Conservation (phyloP, 1,140 invertebrate genomes). For the Drosophila subpulchrella region DNA sequence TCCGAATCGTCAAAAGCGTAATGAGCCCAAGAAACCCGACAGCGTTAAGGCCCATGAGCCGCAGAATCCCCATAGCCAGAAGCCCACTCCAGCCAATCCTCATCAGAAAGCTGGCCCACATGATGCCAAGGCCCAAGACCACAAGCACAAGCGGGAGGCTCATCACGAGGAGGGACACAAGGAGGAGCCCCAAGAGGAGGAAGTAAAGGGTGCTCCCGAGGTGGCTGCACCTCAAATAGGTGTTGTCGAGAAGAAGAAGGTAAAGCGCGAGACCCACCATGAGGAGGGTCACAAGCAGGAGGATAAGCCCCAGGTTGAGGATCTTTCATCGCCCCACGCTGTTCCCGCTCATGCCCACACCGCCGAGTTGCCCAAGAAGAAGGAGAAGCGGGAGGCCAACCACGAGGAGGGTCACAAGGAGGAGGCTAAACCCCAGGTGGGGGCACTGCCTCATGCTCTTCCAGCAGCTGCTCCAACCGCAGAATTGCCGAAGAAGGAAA, state of each 20-base stretch:
- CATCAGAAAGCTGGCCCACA: not conserved
- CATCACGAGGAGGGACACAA: constrained; percentile 16
- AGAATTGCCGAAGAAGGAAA: not conserved
- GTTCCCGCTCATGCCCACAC: not conserved
- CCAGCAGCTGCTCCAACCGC: not conserved
- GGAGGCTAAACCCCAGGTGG: not conserved
- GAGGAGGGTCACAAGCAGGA: constrained; percentile 20
- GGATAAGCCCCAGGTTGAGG: constrained; percentile 6
- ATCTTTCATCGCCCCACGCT: not conserved
- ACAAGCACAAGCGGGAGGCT: constrained; percentile 27
- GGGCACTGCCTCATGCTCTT: not conserved
- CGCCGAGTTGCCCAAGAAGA: not conserved
- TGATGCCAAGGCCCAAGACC: not conserved
- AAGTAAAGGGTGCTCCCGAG: not conserved
- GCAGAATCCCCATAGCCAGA: constrained; percentile 1
- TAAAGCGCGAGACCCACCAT: constrained; percentile 18
- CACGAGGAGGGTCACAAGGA: constrained; percentile 28
- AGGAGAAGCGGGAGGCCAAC: constrained; percentile 14
- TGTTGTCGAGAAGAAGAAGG: not conserved
- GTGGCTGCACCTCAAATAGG: too few species aligned
- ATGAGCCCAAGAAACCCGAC: constrained; percentile 43
- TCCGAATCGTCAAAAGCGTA: constrained; percentile 43
- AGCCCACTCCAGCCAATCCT: not conserved
- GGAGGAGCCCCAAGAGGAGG: constrained; percentile 3
- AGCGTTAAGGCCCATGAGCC: constrained; percentile 18